Base-by-base conservation (phyloP, 2,888 invertebrate species). In the Tenthredo scrophulariae region DNA sequence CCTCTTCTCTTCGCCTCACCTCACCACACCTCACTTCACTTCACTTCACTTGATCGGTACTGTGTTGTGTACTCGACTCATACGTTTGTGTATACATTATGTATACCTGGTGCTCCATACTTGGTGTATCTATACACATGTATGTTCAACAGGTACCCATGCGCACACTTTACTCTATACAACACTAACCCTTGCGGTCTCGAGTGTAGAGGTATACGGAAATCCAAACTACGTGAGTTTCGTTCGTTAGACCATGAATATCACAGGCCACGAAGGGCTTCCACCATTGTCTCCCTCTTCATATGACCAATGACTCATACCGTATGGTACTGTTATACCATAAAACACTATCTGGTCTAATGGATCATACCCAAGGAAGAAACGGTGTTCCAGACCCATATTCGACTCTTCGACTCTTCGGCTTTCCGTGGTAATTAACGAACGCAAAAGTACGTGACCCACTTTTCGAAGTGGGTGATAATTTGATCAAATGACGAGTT, bases 401-500 rank as follows among this genome's bases (percentile, higher is more conserved):
- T 58, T n/a, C 22, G 22, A 2, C n/a, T 58, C n/a, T 22, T n/a
- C 7, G 54, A 4, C n/a, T n/a, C n/a, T 54, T n/a, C 6, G 58
- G 9, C 22, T 62, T 18, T 15, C 22, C 26, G 6, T 18, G 10
- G 46, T 83, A 43, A 46, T 83, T 70, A 67, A 46, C 83, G 33
- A 26, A 37, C 13, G 65, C 33, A 50, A 50, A 80, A 46, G 2
- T 15, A 77, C 87, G 84, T 89, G 91, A 91, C 91, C 92, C 89
- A 91, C 89, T 89, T 91, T 87, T 33, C 88, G 86, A 89, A 91
- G 90, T 90, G 90, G 88, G 88, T 87, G 90, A 91, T 92, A 91
- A 91, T 91, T 91, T 88, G 13, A 89, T 85, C 72, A 84, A 86
- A 87, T 89, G 89, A 89, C 90, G 88, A 89, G 43, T 43, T 13